Evolutionary conservation across 2,113 vertebrate genomes (phyloP).

Genomic region (Suricata suricatta): DNA sequence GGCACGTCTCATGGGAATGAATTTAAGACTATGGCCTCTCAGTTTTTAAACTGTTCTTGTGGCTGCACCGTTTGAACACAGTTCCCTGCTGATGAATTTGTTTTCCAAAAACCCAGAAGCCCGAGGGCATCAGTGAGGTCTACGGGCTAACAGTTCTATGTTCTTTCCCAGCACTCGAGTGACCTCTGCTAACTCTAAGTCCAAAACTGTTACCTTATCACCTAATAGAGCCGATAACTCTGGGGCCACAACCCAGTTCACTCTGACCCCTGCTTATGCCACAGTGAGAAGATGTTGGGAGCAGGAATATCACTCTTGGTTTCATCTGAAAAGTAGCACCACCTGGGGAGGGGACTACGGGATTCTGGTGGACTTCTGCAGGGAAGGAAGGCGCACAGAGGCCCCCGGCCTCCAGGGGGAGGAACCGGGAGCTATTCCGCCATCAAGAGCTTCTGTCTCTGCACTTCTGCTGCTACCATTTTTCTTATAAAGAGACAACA

Average conservation of each 20-base stretch:
- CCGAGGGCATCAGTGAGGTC: not conserved
- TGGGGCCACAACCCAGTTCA: not conserved
- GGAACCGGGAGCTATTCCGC: not conserved
- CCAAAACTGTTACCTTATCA: constrained; percentile 21
- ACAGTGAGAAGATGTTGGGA: not conserved
- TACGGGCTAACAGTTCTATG: accelerated
- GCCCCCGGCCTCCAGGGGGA: not conserved
- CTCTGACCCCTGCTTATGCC: not conserved
- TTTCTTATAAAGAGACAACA: not conserved
- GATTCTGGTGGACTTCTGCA: not conserved
- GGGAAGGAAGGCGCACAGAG: not conserved
- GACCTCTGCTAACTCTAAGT: constrained; percentile 27
- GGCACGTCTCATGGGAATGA: not conserved
- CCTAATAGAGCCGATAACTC: not conserved
- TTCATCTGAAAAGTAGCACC: not conserved
- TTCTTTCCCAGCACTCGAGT: not conserved
- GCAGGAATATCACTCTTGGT: not conserved
- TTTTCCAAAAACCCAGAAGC: constrained; percentile 42
- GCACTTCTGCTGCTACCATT: not conserved
- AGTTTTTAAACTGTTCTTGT: constrained; percentile 40
- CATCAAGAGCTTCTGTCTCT: not conserved
- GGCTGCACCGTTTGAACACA: constrained; percentile 24
- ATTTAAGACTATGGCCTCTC: not conserved
- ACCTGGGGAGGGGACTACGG: not conserved
- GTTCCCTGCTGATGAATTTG: constrained; percentile 12